These are phyloP conservation scores for Tenebrio molitor DNA, from an alignment of 1,140 invertebrate genomes.

Conservation along the genomic window DNA sequence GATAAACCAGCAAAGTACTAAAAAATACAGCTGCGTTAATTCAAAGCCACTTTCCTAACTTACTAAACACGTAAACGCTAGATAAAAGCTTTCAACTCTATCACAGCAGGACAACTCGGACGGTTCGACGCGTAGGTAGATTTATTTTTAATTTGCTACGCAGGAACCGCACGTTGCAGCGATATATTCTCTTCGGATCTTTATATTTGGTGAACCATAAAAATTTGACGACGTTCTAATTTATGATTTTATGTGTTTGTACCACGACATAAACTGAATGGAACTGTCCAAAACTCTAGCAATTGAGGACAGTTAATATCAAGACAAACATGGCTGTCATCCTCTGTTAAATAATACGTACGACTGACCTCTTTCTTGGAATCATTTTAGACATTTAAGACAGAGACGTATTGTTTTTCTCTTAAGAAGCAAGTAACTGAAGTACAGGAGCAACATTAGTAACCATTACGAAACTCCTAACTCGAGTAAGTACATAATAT, in stretches of 20 bases:
- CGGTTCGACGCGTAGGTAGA: slow-evolving; percentile 13
- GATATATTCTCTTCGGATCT: background rate
- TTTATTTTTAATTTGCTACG: slow-evolving; percentile 31
- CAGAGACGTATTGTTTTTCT: too few relatives aligned
- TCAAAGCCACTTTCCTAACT: slow-evolving; percentile 49
- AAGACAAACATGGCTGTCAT: too few relatives aligned
- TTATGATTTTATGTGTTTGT: slow-evolving; percentile 1
- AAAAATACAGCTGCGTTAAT: slow-evolving; percentile 52
- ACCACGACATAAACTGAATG: background rate
- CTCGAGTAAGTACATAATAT: too few relatives aligned
- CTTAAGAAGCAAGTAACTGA: too few relatives aligned
- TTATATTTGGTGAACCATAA: slow-evolving; percentile 21
- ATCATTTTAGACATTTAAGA: too few relatives aligned
- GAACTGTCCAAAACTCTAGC: slow-evolving; percentile 1
- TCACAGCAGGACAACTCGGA: slow-evolving; percentile 18
- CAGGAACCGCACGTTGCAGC: slow-evolving; percentile 1
- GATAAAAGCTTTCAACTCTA: slow-evolving; percentile 39
- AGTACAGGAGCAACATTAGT: too few relatives aligned
- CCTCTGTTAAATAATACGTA: too few relatives aligned
- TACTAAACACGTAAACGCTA: slow-evolving; percentile 50
- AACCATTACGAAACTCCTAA: too few relatives aligned
- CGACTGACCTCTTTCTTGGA: too few relatives aligned
- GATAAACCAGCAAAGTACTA: slow-evolving; percentile 51
- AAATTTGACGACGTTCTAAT: slow-evolving; percentile 7
- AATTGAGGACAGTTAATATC: too few relatives aligned